Evolutionary conservation across 2,797 vertebrate genomes (phyloP), one percentile per base, ranked within the genome.

Genomic region (Agapornis canus): DNA sequence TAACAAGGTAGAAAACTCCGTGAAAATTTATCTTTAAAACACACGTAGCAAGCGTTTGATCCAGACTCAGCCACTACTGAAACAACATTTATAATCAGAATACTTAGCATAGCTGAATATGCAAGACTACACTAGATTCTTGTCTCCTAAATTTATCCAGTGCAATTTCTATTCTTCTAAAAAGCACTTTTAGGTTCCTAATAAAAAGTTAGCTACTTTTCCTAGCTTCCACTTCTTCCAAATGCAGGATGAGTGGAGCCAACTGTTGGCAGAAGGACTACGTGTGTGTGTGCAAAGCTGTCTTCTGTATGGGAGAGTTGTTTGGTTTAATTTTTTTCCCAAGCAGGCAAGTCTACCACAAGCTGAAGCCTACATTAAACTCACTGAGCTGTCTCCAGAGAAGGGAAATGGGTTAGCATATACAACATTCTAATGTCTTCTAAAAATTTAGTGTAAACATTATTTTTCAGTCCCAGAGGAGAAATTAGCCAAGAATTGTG

Each of bases 1-100:
- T n/a, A 52, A 56, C 0, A 1, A 54, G 16, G 23, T 5, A 4
- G 42, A 68, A 68, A 73, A 66, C 7, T 6, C 29, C 2, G 0
- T 2, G 27, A 32, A 80, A 68, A 52, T 16, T 31, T n/a, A 2
- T 5, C 40, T 45, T 60, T 4, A 20, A 40, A 29, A 11, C 10
- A 23, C 3, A 9, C 0, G 1, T 9, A 52, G 16, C 17, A 42
- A 77, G 4, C 11, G 5, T 57, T 83, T 69, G 31, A 27, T 76
- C 76, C 54, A 29, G 45, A 35, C 11, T 40, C 6, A 7, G 65
- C 11, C 49, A 20, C 39, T n/a, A 2, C 26, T 31, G 35, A 17
- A 47, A 47, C 35, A 72, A 19, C n/a, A 43, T 40, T 42, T 59
- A n/a, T n/a, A 47, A 45, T 63, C n/a, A 59, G 49, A 59, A 76